phyloP scores from a whole-genome alignment of 2,113 vertebrate genomes.

The Lagopus leucura region DNA sequence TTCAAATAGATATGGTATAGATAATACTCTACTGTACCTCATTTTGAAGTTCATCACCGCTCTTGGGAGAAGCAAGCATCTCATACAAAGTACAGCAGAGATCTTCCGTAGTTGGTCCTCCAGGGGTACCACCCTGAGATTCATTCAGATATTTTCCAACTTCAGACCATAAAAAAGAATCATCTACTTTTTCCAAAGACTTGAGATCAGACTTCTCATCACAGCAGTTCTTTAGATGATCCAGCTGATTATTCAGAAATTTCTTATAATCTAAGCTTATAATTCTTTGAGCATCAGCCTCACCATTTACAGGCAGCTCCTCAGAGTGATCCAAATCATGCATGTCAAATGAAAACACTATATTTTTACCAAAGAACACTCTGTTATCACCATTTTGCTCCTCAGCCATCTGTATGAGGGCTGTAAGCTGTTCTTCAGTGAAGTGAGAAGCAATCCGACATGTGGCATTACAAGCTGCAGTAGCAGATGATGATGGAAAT shows the following conservation, averaged over 20 bases:
- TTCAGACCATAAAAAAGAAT: constrained; percentile 86
- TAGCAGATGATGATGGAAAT: constrained; percentile 89
- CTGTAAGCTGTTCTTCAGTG: constrained; percentile 80
- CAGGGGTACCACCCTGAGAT: constrained; percentile 81
- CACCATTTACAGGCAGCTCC: constrained; percentile 78
- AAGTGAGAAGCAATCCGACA: constrained; percentile 82
- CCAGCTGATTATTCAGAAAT: constrained; percentile 84
- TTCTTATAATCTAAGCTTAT: constrained; percentile 88
- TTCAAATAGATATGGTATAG: neutral
- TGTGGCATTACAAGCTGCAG: constrained; percentile 82
- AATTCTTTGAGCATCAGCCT: constrained; percentile 63
- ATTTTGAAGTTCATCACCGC: constrained; percentile 94
- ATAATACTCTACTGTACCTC: constrained; percentile 82
- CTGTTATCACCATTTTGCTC: constrained; percentile 60
- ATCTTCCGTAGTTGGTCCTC: constrained; percentile 89
- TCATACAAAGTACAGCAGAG: constrained; percentile 95
- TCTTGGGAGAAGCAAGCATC: constrained; percentile 92
- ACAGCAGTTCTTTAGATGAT: constrained; percentile 72
- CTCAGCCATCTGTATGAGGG: constrained; percentile 80
- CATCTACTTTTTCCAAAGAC: constrained; percentile 72
- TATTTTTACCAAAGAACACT: constrained; percentile 87
- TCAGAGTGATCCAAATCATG: constrained; percentile 88
- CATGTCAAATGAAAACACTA: constrained; percentile 91
- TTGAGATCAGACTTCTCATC: constrained; percentile 58
- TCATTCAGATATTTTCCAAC: constrained; percentile 89